phyloP scores from a whole-genome alignment of 2,113 vertebrate species.

The Chauna torquata region DNA sequence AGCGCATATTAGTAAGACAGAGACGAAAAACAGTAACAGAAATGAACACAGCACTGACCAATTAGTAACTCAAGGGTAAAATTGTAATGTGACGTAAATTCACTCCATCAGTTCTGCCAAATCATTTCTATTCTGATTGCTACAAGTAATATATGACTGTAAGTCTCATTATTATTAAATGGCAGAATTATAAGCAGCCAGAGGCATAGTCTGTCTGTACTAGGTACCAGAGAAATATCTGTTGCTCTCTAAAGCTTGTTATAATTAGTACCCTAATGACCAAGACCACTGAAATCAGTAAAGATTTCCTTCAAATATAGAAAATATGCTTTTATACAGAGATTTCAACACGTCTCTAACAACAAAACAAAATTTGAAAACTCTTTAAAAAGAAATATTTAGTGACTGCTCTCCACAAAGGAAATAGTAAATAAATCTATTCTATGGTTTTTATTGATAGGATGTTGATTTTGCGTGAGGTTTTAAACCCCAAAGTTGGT shows the following conservation, averaged over 20 bases:
- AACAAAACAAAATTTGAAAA: background rate
- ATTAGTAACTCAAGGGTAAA: slow-evolving; percentile 42
- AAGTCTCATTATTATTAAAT: slow-evolving; percentile 37
- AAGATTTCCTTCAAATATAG: background rate
- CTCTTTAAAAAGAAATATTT: background rate
- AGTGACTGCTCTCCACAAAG: background rate
- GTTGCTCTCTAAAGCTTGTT: slow-evolving; percentile 12
- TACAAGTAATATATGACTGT: background rate
- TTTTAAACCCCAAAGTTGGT: background rate
- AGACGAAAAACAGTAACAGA: background rate
- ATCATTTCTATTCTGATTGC: slow-evolving; percentile 28
- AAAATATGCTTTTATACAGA: slow-evolving; percentile 5
- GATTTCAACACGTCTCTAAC: background rate
- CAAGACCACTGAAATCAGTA: slow-evolving; percentile 1
- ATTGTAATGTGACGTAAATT: slow-evolving; percentile 3
- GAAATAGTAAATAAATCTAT: background rate
- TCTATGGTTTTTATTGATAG: background rate
- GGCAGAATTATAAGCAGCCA: slow-evolving; percentile 18
- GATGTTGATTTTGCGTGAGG: background rate
- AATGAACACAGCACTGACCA: background rate
- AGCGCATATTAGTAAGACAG: background rate
- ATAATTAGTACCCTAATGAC: slow-evolving; percentile 24
- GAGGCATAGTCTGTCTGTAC: slow-evolving; percentile 19
- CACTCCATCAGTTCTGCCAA: slow-evolving; percentile 29
- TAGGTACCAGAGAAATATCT: background rate